These are phyloP conservation scores for Cerastis rubricosa DNA, from an alignment of 2,888 invertebrate genomes.

Conservation along the genomic window DNA sequence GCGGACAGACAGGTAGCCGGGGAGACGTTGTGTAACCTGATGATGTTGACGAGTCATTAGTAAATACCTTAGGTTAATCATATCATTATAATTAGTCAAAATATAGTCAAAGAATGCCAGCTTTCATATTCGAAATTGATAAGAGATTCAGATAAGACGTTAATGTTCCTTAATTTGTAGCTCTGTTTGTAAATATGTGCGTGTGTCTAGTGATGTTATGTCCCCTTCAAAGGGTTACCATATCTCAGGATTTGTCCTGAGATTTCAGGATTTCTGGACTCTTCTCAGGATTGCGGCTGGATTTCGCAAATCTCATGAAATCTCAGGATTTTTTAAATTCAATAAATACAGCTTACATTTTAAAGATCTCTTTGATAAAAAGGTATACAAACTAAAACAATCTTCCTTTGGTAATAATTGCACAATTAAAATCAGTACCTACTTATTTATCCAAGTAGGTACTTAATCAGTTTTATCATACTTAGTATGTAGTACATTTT, in stretches of 20 bases:
- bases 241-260: too few species aligned
- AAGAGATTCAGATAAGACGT: constrained; percentile 21
- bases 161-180: constrained; percentile 9
- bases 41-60: constrained; percentile 28
- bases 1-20: constrained; percentile 15
- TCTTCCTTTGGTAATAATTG: constrained; percentile 4
- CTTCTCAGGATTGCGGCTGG: constrained; percentile 4
- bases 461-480: not conserved
- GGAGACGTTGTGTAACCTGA: not conserved
- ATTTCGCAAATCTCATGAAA: not conserved
- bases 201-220: not conserved
- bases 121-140: constrained; percentile 20
- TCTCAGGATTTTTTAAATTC: not conserved
- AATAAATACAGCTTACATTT: not conserved
- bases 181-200: not conserved
- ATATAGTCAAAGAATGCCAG: constrained; percentile 21
- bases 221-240: not conserved
- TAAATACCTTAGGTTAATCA: not conserved
- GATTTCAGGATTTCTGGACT: not conserved
- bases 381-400: not conserved
- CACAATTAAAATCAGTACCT: not conserved
- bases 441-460: not conserved
- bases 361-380: not conserved
- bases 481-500: not conserved
- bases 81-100: constrained; percentile 27